Base-by-base conservation (phyloP, 2,888 invertebrate species). In the Drosophila mayaguana region DNA sequence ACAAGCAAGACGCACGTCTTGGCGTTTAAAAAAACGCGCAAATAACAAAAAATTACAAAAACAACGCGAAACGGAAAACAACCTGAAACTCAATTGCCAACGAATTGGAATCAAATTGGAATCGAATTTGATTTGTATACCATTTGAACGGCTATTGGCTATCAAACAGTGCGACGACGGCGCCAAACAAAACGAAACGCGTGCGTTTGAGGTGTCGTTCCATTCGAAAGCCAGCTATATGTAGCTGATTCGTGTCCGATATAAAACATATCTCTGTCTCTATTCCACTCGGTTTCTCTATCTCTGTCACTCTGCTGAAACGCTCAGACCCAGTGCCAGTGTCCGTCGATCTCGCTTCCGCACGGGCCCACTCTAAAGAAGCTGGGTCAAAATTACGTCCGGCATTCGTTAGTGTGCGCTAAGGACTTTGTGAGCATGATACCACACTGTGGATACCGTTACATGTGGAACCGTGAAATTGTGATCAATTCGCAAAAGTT, bases 381-480 rank as follows among this genome's bases (percentile, higher is more conserved):
- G 48, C 69, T 75, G 63, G 62, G 75, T 42, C 59, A 74, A 48
- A 7, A 55, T 63, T 63, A 61, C 70, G 65, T 42, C 45, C 60
- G 63, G 25, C 51, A 74, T 69, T 77, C 72, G 61, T 66, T 82
- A 66, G 71, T 92, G 90, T 92, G 92, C 92, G 92, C 91, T 89
- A 83, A 91, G 88, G 88, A 90, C 90, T 91, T 91, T 92, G 93
- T 93, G 93, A 93, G 93, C 93, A 93, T 93, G 93, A 93, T 92
- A 92, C 92, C 92, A 89, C 92, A 92, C 88, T 96, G 95, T 95
- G 95, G 95, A 94, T 97, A 97, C 95, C 96, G 95, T 93, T 97
- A 96, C 95, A 96, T 96, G 94, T 97, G 97, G 97, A 97, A 97
- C 94, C 96, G 96, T 94, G 97, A 97, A 94, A 97, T 97, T 93